Conservation (phyloP, 1,140 invertebrate species). For the Rhagoletis zephyria region DNA sequence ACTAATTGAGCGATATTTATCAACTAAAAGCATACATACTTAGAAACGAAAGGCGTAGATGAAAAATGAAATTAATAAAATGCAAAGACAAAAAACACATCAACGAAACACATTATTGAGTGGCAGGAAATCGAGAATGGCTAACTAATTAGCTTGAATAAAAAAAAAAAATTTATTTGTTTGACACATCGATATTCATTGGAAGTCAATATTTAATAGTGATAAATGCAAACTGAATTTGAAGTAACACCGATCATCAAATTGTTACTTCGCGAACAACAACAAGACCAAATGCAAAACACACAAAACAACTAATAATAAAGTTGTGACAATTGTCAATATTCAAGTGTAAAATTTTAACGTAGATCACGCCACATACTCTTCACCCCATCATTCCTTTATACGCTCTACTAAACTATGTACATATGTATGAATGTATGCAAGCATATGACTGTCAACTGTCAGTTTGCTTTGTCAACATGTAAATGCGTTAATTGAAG, state of each 20-base stretch:
- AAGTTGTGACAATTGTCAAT: neutral
- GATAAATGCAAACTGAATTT: neutral
- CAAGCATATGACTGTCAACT: neutral
- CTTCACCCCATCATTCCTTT: neutral
- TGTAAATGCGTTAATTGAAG: neutral
- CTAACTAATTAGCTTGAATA: neutral
- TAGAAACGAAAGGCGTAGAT: neutral
- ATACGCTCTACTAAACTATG: neutral
- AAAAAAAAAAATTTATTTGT: neutral
- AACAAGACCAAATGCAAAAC: neutral
- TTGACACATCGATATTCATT: slow-evolving; percentile 9
- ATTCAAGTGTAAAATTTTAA: slow-evolving; percentile 4
- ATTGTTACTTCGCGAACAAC: neutral
- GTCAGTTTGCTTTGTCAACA: neutral
- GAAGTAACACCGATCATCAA: neutral
- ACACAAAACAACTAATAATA: neutral
- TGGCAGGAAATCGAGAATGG: neutral
- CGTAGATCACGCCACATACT: neutral
- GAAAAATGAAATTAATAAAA: too few species aligned
- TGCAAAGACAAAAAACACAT: too few species aligned
- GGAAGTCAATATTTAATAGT: neutral
- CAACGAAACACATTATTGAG: neutral
- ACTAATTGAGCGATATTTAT: slow-evolving; percentile 22
- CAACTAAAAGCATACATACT: neutral
- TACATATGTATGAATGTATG: neutral